A percentile compares a stretch with the other conserved stretches of the same genome.
Evolutionary conservation across 2,888 invertebrate species (phyloP).

Genomic region (Drosophila picticornis): DNA sequence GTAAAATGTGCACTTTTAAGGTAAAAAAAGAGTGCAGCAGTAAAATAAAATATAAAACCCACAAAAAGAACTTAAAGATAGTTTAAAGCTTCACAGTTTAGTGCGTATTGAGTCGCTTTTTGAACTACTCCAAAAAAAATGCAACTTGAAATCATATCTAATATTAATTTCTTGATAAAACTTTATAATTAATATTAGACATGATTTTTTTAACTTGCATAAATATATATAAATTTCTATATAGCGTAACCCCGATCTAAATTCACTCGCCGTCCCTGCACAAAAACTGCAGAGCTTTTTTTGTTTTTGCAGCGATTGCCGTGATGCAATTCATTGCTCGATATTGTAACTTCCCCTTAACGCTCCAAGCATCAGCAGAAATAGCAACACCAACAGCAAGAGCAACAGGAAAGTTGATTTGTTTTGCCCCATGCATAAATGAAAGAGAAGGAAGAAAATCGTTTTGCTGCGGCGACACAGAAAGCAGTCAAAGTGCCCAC

Average conservation of each 20-base stretch:
- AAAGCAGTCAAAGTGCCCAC: conserved; percentile 61
- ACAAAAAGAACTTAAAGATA: not conserved
- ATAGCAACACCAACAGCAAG: conserved; percentile 19
- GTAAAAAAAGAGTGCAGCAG: too few species aligned
- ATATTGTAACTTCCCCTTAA: conserved; percentile 51
- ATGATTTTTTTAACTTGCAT: too few species aligned
- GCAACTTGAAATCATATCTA: not conserved
- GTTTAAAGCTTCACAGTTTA: not conserved
- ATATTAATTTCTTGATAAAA: not conserved
- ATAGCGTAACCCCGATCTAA: not conserved
- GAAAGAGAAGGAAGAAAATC: conserved; percentile 13
- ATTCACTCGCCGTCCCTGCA: conserved; percentile 33
- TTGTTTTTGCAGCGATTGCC: conserved; percentile 44
- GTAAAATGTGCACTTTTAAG: not conserved
- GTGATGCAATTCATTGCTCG: conserved; percentile 63
- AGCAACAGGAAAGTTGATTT: conserved; percentile 65
- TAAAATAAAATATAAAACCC: too few species aligned
- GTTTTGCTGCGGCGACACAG: conserved; percentile 55
- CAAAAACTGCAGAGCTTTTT: not conserved
- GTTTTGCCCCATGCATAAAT: conserved; percentile 67
- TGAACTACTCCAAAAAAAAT: not conserved
- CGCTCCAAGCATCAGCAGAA: conserved; percentile 12
- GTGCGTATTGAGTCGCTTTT: not conserved
- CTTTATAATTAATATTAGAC: too few species aligned
- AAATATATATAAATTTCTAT: not conserved